Evolutionary conservation across 2,797 vertebrate genomes (phyloP).

Genomic region (Falco concolor): DNA sequence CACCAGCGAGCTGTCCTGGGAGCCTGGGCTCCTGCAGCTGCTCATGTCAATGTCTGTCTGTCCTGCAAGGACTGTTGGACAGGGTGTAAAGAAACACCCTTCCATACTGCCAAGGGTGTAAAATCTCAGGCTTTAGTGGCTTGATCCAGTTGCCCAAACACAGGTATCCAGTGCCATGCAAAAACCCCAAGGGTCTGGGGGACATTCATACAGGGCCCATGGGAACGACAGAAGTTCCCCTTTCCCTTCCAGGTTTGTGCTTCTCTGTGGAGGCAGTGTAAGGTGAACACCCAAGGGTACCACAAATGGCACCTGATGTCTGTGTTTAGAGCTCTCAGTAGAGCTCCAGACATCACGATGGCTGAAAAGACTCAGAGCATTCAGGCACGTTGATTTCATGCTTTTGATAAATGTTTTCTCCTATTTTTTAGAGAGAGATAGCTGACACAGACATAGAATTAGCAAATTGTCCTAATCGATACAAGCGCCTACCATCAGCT

Average conservation of each 20-base stretch:
- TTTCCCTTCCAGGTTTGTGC: not conserved
- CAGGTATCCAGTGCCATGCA: not conserved
- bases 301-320: fast-evolving
- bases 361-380: not conserved
- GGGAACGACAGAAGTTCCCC: not conserved
- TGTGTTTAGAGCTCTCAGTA: not conserved
- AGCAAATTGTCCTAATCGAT: constrained; percentile 4
- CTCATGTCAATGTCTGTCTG: not conserved
- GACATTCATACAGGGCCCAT: not conserved
- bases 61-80: not conserved
- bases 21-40: not conserved
- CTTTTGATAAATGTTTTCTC: constrained; percentile 1
- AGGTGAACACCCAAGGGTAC: not conserved
- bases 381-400: not conserved
- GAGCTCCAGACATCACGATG: not conserved
- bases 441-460: constrained; percentile 1
- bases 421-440: not conserved
- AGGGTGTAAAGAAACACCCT: not conserved
- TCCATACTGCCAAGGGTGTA: not conserved
- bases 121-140: not conserved
- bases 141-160: not conserved
- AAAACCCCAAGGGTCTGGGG: not conserved
- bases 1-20: fast-evolving
- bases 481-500: not conserved
- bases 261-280: not conserved